Base-by-base conservation (phyloP, 2,888 invertebrate genomes). In the Rhagium mordax region DNA sequence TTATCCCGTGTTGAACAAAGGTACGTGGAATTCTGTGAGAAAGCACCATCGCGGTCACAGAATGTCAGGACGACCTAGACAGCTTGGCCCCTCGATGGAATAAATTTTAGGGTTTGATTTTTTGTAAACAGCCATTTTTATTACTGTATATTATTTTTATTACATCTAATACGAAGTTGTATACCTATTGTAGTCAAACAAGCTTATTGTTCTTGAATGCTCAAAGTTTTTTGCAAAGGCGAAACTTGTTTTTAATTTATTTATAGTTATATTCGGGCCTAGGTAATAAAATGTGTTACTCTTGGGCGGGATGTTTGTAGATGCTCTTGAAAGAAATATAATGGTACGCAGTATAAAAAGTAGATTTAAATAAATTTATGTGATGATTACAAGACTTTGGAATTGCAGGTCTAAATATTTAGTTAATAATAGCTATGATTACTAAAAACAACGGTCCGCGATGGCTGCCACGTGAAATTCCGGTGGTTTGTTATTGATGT, bases 71-170 rank as follows among this genome's bases (percentile, higher is more conserved):
- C 27, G 29, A 74, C 76, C 83, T 83, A 85, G 86, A 87, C 86
- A 77, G 86, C 84, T 79, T 85, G 87, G 86, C 86, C 87, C 86
- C 86, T 85, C 79, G 80, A 80, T 79, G 78, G 79, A 82, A 82
- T 82, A 79, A 82, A 84, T 84, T 85, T 83, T 83, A 82, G 85
- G 85, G 86, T 83, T 84, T 84, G 82, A 83, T 84, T 86, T 86
- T 86, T 85, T 85, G 81, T 80, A 81, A 57, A 81, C 83, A 83
- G 79, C 79, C 80, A 84, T 84, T 82, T 84, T 85, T 85, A 84
- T 82, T 83, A 76, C 82, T 66, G 78, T 79, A 79, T 83, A 82
- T 84, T 81, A 78, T 78, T 82, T 84, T 83, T 84, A 84, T 83
- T 82, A 75, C 81, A 71, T 76, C 77, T 76, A 78, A 78, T 81